Conservation (phyloP, 1,140 invertebrate species). For the Protaetia brevitarsis region DNA sequence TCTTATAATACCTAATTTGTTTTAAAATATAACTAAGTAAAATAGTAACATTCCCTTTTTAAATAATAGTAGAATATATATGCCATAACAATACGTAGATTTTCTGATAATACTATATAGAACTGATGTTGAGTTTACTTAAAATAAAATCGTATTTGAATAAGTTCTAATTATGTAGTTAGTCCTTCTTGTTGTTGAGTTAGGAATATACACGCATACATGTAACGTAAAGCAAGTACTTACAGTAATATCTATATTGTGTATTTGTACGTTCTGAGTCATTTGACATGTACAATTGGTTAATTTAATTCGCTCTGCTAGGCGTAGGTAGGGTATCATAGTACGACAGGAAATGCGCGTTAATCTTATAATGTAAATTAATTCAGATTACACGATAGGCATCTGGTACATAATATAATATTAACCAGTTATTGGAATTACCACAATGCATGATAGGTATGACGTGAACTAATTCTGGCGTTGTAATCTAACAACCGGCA, state of each 20-base stretch:
- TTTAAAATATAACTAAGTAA: no score
- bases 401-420: neutral
- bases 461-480: neutral
- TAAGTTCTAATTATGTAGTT: no score
- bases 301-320: neutral
- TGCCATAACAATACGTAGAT: no score
- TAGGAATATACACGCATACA: no score
- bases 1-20: no score
- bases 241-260: neutral
- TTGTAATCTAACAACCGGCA: no score
- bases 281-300: slow-evolving; percentile 7
- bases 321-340: slow-evolving; percentile 12
- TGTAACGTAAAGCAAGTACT: neutral
- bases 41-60: no score
- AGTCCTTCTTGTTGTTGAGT: no score
- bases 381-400: slow-evolving; percentile 8
- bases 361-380: slow-evolving; percentile 18
- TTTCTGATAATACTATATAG: no score
- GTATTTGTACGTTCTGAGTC: neutral
- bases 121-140: no score
- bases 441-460: neutral
- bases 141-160: no score
- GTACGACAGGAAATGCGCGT: slow-evolving; percentile 9
- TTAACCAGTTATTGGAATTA: slow-evolving; percentile 9
- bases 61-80: no score